A percentile compares a stretch with the other conserved stretches of the same genome.
These are phyloP conservation scores for Drosophila bipectinata DNA, from an alignment of 1,140 invertebrate genomes.

Conservation along the genomic window DNA sequence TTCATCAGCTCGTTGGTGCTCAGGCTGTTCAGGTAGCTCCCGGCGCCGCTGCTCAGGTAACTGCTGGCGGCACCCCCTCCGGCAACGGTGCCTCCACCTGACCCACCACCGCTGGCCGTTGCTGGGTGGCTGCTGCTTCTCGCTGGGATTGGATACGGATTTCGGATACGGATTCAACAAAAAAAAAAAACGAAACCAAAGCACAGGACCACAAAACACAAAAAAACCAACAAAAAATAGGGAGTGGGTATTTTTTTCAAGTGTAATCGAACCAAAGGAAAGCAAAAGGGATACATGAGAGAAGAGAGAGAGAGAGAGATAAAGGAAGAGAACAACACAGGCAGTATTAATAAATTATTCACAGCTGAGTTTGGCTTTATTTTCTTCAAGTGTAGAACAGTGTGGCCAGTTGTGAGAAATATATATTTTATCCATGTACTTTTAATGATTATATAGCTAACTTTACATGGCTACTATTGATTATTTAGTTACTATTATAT, in stretches of 20 bases:
- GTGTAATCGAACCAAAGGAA: not conserved
- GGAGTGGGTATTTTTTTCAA: not conserved
- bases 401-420: not conserved
- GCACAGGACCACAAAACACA: constrained; percentile 2
- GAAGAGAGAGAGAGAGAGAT: constrained; percentile 31
- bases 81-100: constrained; percentile 2
- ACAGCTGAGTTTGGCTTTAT: not conserved
- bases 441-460: no score
- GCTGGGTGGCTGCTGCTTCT: constrained; percentile 42
- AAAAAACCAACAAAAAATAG: not conserved
- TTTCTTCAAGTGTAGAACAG: no score
- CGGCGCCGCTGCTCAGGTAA: constrained; percentile 57
- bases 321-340: constrained; percentile 33
- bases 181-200: constrained; percentile 15
- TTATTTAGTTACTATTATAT: no score
- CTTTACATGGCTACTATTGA: no score
- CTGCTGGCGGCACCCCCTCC: constrained; percentile 50
- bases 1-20: constrained; percentile 79
- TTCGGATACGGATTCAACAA: constrained; percentile 1
- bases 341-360: constrained; percentile 51
- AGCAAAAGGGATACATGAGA: not conserved
- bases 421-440: no score
- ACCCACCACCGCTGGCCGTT: constrained; percentile 16
- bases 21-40: constrained; percentile 69
- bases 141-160: constrained; percentile 10